Base-by-base conservation (phyloP, 2,888 invertebrate genomes). In the Stenoptilia bipunctidactyla region DNA sequence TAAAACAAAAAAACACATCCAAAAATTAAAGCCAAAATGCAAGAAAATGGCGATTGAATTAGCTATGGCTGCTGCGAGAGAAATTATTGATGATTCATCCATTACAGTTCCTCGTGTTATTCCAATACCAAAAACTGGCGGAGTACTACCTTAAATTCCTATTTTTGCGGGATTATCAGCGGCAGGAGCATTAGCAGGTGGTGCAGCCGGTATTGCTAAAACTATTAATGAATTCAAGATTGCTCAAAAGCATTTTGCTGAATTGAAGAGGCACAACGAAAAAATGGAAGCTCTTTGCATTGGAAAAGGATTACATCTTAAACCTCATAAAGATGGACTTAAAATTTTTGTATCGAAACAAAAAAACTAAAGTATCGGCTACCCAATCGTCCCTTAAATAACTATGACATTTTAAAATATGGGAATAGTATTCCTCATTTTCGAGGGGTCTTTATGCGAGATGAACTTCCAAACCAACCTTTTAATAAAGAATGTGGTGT, bases 161-260 rank as follows among this genome's bases (percentile, higher is more conserved):
- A 20, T 20, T 20, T 20, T 20, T 20, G 20, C 20, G 20, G n/a
- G n/a, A n/a, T n/a, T n/a, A n/a, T n/a, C n/a, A n/a, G n/a, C n/a
- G n/a, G n/a, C n/a, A n/a, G n/a, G n/a, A n/a, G n/a, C n/a, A n/a
- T n/a, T n/a, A n/a, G n/a, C n/a, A n/a, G n/a, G n/a, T n/a, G n/a
- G n/a, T n/a, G n/a, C n/a, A n/a, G n/a, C n/a, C n/a, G 58, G 58
- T 39, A 55, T 69, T 20, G 53, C 56, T 2, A 66, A 61, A 62
- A 41, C 46, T 8, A 36, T 48, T 13, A 48, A 60, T 44, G 51
- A 62, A 39, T 52, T 58, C 2, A 61, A 57, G 43, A 42, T 40
- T 37, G 62, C 62, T 8, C n/a, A 53, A 52, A 44, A 58, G 45
- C 15, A 34, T 10, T 13, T 42, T 5, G 13, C 37, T 3, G 30